phyloP scores from a whole-genome alignment of 2,113 vertebrate genomes.

The Oncorhynchus masou region DNA sequence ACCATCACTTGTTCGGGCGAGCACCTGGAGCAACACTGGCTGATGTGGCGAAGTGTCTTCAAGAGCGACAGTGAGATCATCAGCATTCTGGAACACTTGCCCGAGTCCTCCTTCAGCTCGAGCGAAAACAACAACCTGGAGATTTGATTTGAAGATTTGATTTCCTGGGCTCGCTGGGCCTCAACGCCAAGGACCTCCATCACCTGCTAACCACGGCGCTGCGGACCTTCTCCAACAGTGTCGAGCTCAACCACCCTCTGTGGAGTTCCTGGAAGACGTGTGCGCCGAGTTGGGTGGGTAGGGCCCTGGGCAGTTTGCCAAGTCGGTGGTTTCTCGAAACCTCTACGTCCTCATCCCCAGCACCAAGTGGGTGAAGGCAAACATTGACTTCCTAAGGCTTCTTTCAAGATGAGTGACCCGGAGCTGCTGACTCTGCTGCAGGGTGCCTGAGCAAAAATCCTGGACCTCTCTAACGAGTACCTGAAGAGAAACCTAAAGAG shows the following conservation, averaged over 20 bases:
- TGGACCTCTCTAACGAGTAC: slow-evolving; percentile 74
- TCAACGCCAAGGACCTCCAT: slow-evolving; percentile 67
- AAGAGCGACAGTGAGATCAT: slow-evolving; percentile 72
- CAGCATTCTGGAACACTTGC: slow-evolving; percentile 72
- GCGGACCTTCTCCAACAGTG: slow-evolving; percentile 77
- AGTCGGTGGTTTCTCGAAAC: slow-evolving; percentile 74
- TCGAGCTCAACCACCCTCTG: slow-evolving; percentile 71
- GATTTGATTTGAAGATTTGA: slow-evolving; percentile 60
- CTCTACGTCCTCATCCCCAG: slow-evolving; percentile 78
- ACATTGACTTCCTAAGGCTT: slow-evolving; percentile 65
- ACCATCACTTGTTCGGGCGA: slow-evolving; percentile 70
- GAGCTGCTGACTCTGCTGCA: slow-evolving; percentile 72
- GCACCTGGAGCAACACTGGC: slow-evolving; percentile 75
- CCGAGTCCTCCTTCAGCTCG: slow-evolving; percentile 81
- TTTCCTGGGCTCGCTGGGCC: slow-evolving; percentile 74
- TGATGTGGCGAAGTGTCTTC: slow-evolving; percentile 78
- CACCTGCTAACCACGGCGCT: slow-evolving; percentile 73
- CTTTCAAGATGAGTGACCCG: slow-evolving; percentile 60
- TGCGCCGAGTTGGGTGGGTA: slow-evolving; percentile 60
- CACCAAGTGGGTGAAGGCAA: slow-evolving; percentile 73
- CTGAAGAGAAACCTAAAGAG: slow-evolving; percentile 67
- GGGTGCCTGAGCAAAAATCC: slow-evolving; percentile 63
- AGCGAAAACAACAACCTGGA: slow-evolving; percentile 74
- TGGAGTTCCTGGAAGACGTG: slow-evolving; percentile 66
- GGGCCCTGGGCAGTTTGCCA: slow-evolving; percentile 68